Percentiles rank a stretch among this genome's conserved stretches.
Evolutionary conservation across 2,888 invertebrate genomes (phyloP).

Genomic region (Malthinus seriepunctatus): DNA sequence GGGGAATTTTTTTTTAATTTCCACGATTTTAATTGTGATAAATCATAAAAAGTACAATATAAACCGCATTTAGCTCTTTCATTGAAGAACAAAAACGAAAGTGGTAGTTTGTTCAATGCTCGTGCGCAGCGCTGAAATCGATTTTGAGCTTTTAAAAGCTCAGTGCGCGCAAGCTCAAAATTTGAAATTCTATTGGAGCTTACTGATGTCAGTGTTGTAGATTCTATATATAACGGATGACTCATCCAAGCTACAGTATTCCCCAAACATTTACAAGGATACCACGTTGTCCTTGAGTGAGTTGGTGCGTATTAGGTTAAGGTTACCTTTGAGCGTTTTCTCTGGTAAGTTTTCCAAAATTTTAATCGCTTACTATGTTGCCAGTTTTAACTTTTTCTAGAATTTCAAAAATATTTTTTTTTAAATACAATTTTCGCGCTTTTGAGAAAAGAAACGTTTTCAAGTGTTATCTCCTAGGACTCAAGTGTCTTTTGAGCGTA

Average conservation of each 20-base stretch:
- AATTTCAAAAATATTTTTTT: no score
- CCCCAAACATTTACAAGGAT: constrained; percentile 43
- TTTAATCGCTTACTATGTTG: background rate
- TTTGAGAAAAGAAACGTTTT: no score
- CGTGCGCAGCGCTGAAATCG: constrained; percentile 30
- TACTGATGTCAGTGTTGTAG: constrained; percentile 45
- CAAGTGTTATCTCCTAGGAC: no score
- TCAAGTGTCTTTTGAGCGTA: no score
- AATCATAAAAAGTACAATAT: constrained; percentile 37
- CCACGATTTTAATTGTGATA: constrained; percentile 22
- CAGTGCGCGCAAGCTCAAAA: constrained; percentile 43
- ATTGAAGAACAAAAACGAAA: constrained; percentile 35
- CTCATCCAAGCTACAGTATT: constrained; percentile 52
- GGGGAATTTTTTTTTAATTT: background rate
- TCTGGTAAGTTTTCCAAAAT: background rate
- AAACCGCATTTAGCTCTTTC: constrained; percentile 32
- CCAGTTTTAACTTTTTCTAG: no score
- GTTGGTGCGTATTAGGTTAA: constrained; percentile 36
- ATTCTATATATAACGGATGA: constrained; percentile 53
- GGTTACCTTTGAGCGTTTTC: constrained; percentile 10
- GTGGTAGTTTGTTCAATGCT: constrained; percentile 25
- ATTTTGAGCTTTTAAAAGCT: constrained; percentile 23
- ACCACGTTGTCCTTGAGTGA: constrained; percentile 43
- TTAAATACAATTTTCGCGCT: no score
- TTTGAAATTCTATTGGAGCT: constrained; percentile 43